phyloP scores from a whole-genome alignment of 1,140 invertebrate genomes.

The Caenorhabditis tropicalis region DNA sequence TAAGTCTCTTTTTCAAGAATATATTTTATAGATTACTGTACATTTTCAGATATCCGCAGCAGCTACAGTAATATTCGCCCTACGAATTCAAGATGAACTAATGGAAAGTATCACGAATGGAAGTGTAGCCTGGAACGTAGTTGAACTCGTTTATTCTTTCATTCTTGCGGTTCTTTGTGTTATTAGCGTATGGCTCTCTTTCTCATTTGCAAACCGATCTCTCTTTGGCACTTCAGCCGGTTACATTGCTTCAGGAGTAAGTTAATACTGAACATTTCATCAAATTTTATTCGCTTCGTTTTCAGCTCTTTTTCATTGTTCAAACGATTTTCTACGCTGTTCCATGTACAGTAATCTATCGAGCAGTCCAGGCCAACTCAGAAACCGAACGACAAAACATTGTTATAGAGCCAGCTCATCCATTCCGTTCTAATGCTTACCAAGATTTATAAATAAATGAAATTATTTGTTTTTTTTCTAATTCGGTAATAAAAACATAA shows the following conservation, averaged over 20 bases:
- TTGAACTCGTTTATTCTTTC: conserved; percentile 48
- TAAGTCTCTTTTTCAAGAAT: background rate
- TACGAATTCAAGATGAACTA: conserved; percentile 49
- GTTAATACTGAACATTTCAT: background rate
- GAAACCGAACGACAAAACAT: conserved; percentile 13
- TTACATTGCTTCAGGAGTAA: conserved; percentile 47
- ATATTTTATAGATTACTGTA: background rate
- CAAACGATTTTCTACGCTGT: conserved; percentile 47
- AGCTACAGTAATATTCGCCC: conserved; percentile 50
- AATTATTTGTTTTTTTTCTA: background rate
- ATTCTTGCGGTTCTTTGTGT: conserved; percentile 40
- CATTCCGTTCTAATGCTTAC: conserved; percentile 39
- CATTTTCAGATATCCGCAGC: conserved; percentile 45
- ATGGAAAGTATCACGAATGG: conserved; percentile 51
- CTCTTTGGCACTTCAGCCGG: conserved; percentile 41
- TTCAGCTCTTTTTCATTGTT: conserved; percentile 52
- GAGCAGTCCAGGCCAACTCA: background rate
- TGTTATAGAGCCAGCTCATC: conserved; percentile 47
- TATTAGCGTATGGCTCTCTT: conserved; percentile 44
- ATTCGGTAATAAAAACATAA: background rate
- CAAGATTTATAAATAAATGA: conserved; percentile 32
- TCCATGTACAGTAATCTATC: conserved; percentile 45
- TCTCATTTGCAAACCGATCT: conserved; percentile 23
- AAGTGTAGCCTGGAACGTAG: conserved; percentile 43
- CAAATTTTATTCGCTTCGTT: background rate